Base-by-base conservation (phyloP, 2,888 invertebrate genomes). In the Drosophila setosimentum region DNA sequence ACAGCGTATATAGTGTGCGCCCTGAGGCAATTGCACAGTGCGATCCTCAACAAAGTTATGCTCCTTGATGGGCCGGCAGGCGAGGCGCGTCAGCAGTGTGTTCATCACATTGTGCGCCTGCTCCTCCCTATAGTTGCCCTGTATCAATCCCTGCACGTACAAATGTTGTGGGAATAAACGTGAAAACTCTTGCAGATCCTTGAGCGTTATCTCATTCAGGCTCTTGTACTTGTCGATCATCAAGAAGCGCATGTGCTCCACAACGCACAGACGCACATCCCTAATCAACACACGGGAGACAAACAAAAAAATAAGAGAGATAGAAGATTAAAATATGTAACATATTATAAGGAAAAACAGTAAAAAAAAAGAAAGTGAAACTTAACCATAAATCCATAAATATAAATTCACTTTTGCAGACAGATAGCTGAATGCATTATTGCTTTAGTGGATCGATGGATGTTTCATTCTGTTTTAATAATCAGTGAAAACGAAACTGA, bases 121-220 rank as follows among this genome's bases (percentile, higher is more conserved):
- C 55, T 95, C 93, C 93, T 95, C 94, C 1, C 94, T 94, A 29
- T 97, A 93, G 92, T 98, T 98, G 16, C 98, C 98, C 93, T 97
- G 97, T 58, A 97, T 94, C 53, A 98, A 93, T 7, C 95, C 94
- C 93, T 97, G 96, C 33, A 97, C 92, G 87, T 96, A 96, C 67
- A 97, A 91, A 60, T 94, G 94, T 42, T 94, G 93, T 4, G 95
- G 94, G 70, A 96, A 95, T 2, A 94, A 91, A 0, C 93, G 89
- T 2, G 95, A 94, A 92, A 96, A 97, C 0, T 93, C 90, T 65
- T 94, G 91, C 69, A 98, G 94, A 63, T 96, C 95, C 0, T 94
- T 91, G 21, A 95, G 94, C 0, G 94, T 94, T 2, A 97, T 91
- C 18, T 93, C 91, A 32, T 94, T 92, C 1, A 95, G 88, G 4